A percentile compares a stretch with the other conserved stretches of the same genome.
These are phyloP conservation scores for Ochotona curzoniae DNA, from an alignment of 2,113 vertebrate genomes.

Conservation along the genomic window DNA sequence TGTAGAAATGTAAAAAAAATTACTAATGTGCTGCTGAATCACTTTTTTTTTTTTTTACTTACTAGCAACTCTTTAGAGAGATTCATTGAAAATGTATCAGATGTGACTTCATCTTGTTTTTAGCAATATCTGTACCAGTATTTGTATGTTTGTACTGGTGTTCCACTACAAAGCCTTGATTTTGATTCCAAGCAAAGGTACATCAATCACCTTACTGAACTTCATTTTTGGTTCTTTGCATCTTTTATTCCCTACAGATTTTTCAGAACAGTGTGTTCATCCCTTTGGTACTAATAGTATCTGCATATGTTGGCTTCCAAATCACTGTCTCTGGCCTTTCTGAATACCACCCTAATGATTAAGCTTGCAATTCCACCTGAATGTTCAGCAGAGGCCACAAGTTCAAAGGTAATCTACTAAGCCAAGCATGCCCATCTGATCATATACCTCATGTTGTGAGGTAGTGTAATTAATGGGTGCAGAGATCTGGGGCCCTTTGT, in stretches of 20 bases:
- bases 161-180: not conserved
- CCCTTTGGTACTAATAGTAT: not conserved
- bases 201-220: accelerated
- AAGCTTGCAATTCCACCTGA: not conserved
- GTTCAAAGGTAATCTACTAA: not conserved
- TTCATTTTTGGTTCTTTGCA: not conserved
- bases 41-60: not conserved
- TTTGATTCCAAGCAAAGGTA: not conserved
- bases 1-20: not conserved
- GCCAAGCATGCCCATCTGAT: not conserved
- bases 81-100: not conserved
- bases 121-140: too few species aligned
- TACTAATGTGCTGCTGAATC: not conserved
- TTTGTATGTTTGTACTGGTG: not conserved
- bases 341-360: not conserved
- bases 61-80: not conserved
- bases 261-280: not conserved
- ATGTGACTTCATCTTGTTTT: not conserved
- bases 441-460: too few species aligned
- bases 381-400: not conserved
- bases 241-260: not conserved
- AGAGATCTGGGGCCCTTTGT: not conserved
- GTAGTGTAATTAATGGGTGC: not conserved
- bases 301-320: not conserved
- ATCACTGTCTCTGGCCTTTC: not conserved